These are phyloP conservation scores for Cosmorhoe ocellata DNA, from an alignment of 2,888 invertebrate species.

Conservation along the genomic window DNA sequence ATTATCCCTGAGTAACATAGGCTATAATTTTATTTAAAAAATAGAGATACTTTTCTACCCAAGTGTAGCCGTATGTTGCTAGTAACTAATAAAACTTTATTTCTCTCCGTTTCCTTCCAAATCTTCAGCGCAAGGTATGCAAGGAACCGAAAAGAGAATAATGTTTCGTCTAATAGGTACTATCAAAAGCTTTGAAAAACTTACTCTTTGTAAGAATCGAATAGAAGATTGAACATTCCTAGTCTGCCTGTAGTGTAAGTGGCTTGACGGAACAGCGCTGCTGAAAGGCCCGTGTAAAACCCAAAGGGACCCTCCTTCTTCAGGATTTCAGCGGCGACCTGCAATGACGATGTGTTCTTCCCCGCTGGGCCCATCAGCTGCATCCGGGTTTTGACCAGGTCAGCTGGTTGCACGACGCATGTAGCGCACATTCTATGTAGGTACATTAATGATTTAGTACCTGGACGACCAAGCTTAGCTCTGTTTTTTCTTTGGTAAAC, in stretches of 20 bases:
- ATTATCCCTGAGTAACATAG: too few relatives aligned
- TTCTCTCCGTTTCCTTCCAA: too few relatives aligned
- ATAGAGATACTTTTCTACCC: too few relatives aligned
- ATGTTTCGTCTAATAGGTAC: too few relatives aligned
- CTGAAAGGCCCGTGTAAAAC: conserved; percentile 94
- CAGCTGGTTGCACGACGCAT: conserved; percentile 56
- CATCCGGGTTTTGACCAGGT: conserved; percentile 61
- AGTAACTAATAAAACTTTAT: too few relatives aligned
- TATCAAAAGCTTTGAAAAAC: background rate
- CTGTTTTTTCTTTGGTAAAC: too few relatives aligned
- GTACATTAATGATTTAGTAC: too few relatives aligned
- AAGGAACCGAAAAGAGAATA: too few relatives aligned
- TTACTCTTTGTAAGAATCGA: conserved; percentile 85
- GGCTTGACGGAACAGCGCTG: conserved; percentile 95
- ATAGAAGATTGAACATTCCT: conserved; percentile 94
- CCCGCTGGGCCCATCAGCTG: conserved; percentile 74
- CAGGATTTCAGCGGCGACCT: conserved; percentile 87
- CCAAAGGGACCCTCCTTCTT: conserved; percentile 91
- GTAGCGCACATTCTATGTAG: conserved; percentile 52
- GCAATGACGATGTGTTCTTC: conserved; percentile 86
- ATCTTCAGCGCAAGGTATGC: too few relatives aligned
- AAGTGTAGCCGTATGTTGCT: too few relatives aligned
- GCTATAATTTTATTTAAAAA: too few relatives aligned
- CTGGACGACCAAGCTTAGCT: too few relatives aligned
- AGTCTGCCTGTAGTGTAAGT: conserved; percentile 97